phyloP scores from a whole-genome alignment of 1,140 invertebrate genomes.

The Nasonia giraulti region DNA sequence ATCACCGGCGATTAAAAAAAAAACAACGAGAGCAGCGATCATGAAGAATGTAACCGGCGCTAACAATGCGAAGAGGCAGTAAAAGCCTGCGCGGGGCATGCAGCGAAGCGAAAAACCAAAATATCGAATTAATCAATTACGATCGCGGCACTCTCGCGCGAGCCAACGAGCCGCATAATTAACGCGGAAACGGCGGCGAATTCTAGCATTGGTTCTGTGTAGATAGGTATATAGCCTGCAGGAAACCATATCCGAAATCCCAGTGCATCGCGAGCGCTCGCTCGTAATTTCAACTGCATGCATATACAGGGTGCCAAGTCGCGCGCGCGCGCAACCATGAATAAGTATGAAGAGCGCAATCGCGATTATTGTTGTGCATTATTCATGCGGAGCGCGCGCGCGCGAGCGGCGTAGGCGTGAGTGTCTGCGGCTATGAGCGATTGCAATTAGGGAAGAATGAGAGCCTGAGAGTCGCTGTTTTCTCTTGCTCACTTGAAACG shows the following conservation, averaged over 20 bases:
- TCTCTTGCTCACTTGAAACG: no score
- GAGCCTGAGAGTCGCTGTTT: background rate
- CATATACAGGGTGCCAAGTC: background rate
- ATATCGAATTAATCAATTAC: background rate
- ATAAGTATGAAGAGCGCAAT: constrained; percentile 64
- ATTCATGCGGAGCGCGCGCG: constrained; percentile 62
- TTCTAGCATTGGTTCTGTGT: no score
- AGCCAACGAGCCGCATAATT: background rate
- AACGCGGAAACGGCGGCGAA: background rate
- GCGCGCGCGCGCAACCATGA: constrained; percentile 56
- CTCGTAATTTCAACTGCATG: background rate
- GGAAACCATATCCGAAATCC: background rate
- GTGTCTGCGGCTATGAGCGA: background rate
- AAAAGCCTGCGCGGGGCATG: background rate
- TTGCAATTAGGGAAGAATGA: background rate
- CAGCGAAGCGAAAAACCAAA: background rate
- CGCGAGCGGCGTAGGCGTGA: background rate
- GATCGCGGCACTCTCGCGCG: background rate
- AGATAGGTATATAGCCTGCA: no score
- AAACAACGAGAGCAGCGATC: background rate
- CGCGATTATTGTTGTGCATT: constrained; percentile 66
- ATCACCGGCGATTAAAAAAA: no score
- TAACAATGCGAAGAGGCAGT: no score
- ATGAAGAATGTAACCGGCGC: background rate
- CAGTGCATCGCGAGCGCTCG: background rate